phyloP scores from a whole-genome alignment of 2,113 vertebrate genomes.

The Alligator mississippiensis region DNA sequence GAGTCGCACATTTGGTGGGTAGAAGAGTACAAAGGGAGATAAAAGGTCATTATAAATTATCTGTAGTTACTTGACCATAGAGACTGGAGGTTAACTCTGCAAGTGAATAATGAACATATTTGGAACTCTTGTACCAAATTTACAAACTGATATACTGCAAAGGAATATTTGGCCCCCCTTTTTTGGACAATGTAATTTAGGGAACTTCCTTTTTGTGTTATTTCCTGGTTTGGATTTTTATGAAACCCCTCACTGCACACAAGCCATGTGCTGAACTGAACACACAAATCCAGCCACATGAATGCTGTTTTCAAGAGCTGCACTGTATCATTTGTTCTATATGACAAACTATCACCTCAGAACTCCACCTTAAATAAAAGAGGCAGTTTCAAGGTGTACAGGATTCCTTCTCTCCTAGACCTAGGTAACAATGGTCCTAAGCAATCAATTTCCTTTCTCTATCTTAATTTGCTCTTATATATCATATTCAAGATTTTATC shows the following conservation, averaged over 20 bases:
- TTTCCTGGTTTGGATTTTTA: neutral
- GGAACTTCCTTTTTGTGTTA: neutral
- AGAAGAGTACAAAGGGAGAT: neutral
- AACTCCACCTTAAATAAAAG: neutral
- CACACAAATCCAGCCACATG: neutral
- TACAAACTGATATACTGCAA: neutral
- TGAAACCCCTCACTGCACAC: neutral
- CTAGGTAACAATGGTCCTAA: conserved; percentile 16
- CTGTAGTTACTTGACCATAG: neutral
- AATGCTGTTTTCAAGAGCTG: neutral
- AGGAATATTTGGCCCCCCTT: neutral
- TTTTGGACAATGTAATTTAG: neutral
- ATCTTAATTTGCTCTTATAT: conserved; percentile 73
- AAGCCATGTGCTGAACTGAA: neutral
- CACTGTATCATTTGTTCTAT: neutral
- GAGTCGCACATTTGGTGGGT: neutral
- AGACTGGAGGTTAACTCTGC: neutral
- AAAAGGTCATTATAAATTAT: neutral
- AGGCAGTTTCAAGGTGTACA: neutral
- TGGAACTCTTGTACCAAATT: neutral
- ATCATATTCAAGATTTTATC: conserved; percentile 77
- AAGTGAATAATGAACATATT: neutral
- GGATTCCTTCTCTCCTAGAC: neutral
- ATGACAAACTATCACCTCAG: neutral
- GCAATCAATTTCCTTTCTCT: conserved; percentile 65